phyloP scores from a whole-genome alignment of 2,888 invertebrate species.

The Dendrolimus pini region DNA sequence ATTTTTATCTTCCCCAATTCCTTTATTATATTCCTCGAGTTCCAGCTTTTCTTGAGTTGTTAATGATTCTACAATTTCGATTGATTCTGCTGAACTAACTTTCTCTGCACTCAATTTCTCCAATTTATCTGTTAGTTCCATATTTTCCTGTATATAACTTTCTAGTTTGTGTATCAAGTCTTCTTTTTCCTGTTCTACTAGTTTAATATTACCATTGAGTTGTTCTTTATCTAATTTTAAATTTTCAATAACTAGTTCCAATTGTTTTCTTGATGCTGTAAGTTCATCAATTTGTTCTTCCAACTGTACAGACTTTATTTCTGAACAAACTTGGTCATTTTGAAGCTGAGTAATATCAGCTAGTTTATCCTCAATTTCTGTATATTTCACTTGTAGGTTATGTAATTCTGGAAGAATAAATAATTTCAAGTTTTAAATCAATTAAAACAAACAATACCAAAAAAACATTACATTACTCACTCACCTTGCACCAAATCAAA shows the following conservation, averaged over 20 bases:
- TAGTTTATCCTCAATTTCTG: slow-evolving; percentile 77
- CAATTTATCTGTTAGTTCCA: slow-evolving; percentile 83
- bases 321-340: slow-evolving; percentile 83
- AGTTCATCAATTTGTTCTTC: slow-evolving; percentile 85
- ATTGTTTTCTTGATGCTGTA: slow-evolving; percentile 62
- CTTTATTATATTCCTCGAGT: slow-evolving; percentile 81
- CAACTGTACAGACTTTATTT: slow-evolving; percentile 85
- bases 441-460: too few species aligned
- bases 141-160: slow-evolving; percentile 83
- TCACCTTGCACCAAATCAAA: slow-evolving; percentile 80
- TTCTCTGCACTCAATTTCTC: slow-evolving; percentile 84
- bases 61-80: slow-evolving; percentile 83
- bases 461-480: slow-evolving; percentile 14
- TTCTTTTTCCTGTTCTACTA: slow-evolving; percentile 76
- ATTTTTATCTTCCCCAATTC: slow-evolving; percentile 40
- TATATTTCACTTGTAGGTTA: slow-evolving; percentile 77
- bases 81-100: slow-evolving; percentile 85
- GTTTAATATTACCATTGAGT: slow-evolving; percentile 71
- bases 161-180: slow-evolving; percentile 79
- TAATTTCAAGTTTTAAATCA: too few species aligned
- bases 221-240: slow-evolving; percentile 72
- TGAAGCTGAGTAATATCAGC: slow-evolving; percentile 79
- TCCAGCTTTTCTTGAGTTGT: slow-evolving; percentile 83
- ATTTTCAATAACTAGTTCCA: slow-evolving; percentile 66
- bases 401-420: slow-evolving; percentile 64